A percentile compares a stretch with the other conserved stretches of the same genome.
phyloP scores from a whole-genome alignment of 2,888 invertebrate species.

The Zhuqinia jingwanae region DNA sequence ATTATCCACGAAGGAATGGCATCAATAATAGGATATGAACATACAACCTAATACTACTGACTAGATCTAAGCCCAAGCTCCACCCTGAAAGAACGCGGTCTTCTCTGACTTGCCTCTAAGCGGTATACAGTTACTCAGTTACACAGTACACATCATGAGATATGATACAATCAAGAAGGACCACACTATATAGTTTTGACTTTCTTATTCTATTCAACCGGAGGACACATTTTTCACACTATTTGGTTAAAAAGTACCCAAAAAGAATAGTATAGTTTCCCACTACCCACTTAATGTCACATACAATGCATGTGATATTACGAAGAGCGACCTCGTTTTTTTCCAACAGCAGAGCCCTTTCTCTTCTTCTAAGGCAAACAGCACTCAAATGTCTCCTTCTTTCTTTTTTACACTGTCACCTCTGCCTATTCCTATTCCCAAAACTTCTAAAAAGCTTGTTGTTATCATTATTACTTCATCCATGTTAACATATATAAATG shows the following conservation, averaged over 20 bases:
- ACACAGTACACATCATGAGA: neutral
- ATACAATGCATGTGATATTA: constrained; percentile 36
- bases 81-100: no score
- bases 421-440: neutral
- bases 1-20: neutral
- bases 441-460: constrained; percentile 17
- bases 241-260: constrained; percentile 10
- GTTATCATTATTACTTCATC: constrained; percentile 26
- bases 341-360: neutral
- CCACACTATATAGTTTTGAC: neutral
- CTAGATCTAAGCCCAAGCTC: no score
- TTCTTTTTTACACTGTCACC: constrained; percentile 33
- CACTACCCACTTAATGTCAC: constrained; percentile 54
- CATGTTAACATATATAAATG: neutral
- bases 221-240: constrained; percentile 40
- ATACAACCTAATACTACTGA: neutral
- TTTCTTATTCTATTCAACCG: constrained; percentile 4
- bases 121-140: no score
- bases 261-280: neutral
- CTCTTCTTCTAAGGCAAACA: neutral
- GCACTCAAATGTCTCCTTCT: constrained; percentile 29
- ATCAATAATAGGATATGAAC: constrained; percentile 7
- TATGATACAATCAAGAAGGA: neutral
- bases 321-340: constrained; percentile 45
- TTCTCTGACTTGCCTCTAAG: neutral